Evolutionary conservation across 2,888 invertebrate species (phyloP).

Genomic region (Hanleya hanleyi): DNA sequence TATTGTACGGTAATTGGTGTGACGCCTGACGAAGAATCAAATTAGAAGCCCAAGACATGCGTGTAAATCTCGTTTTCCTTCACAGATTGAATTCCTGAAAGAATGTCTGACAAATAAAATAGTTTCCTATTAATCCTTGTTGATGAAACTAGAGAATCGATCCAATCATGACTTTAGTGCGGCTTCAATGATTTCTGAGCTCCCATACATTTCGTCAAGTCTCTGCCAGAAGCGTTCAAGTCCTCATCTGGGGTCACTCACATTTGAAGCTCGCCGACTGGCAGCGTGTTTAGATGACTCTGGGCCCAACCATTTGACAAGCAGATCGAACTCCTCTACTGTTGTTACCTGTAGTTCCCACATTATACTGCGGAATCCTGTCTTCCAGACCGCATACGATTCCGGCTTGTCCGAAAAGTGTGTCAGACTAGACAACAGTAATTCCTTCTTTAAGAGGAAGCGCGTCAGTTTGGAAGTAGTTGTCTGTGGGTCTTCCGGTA

Average conservation of each 20-base stretch:
- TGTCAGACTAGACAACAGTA: neutral
- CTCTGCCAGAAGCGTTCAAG: slow-evolving; percentile 26
- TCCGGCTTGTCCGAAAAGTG: slow-evolving; percentile 12
- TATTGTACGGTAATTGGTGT: slow-evolving; percentile 21
- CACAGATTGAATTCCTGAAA: slow-evolving; percentile 31
- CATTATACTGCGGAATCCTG: slow-evolving; percentile 14
- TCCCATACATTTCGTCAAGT: slow-evolving; percentile 24
- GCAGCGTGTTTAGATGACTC: slow-evolving; percentile 17
- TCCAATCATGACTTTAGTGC: slow-evolving; percentile 21
- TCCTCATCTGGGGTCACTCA: slow-evolving; percentile 12
- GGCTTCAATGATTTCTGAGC: slow-evolving; percentile 18
- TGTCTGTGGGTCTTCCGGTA: too few relatives aligned
- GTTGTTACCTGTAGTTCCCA: slow-evolving; percentile 11
- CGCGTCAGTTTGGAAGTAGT: neutral
- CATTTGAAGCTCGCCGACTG: slow-evolving; percentile 13
- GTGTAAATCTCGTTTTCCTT: slow-evolving; percentile 29
- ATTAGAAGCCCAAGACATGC: slow-evolving; percentile 25
- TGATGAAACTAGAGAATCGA: slow-evolving; percentile 29
- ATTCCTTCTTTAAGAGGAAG: neutral
- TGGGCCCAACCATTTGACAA: slow-evolving; percentile 25
- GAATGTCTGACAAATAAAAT: slow-evolving; percentile 28
- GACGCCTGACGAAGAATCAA: slow-evolving; percentile 25
- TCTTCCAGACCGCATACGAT: slow-evolving; percentile 6
- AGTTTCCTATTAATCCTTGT: slow-evolving; percentile 26
- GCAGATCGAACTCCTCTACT: slow-evolving; percentile 19